phyloP scores from a whole-genome alignment of 2,888 invertebrate species.

The Tetanocera ferruginea region DNA sequence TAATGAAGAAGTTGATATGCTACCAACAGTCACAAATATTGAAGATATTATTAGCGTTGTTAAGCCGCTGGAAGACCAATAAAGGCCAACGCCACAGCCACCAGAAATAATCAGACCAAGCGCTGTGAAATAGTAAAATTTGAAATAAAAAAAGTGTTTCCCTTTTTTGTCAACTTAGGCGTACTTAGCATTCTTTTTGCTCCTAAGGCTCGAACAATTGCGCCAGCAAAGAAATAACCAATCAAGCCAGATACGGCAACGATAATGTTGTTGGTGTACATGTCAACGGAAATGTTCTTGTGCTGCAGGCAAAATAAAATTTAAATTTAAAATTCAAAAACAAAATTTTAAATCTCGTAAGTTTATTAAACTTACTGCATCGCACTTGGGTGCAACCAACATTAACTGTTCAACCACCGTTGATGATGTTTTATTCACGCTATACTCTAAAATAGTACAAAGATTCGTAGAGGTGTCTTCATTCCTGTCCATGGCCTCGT shows the following conservation, averaged over 20 bases:
- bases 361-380: slow-evolving; percentile 59
- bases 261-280: slow-evolving; percentile 79
- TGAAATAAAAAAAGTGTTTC: neutral
- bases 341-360: neutral
- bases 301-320: slow-evolving; percentile 54
- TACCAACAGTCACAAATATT: slow-evolving; percentile 69
- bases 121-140: slow-evolving; percentile 52
- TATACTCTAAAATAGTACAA: slow-evolving; percentile 65
- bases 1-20: slow-evolving; percentile 64
- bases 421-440: slow-evolving; percentile 62
- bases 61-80: slow-evolving; percentile 72
- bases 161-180: slow-evolving; percentile 33
- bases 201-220: slow-evolving; percentile 72
- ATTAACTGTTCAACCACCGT: slow-evolving; percentile 36
- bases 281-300: slow-evolving; percentile 72
- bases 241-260: slow-evolving; percentile 76
- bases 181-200: slow-evolving; percentile 73
- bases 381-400: slow-evolving; percentile 54
- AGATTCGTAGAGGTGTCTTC: slow-evolving; percentile 55
- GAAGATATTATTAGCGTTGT: slow-evolving; percentile 74
- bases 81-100: slow-evolving; percentile 71
- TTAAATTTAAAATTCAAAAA: neutral
- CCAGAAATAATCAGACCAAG: slow-evolving; percentile 71
- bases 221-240: slow-evolving; percentile 75
- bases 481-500: slow-evolving; percentile 63